Evolutionary conservation across 2,113 vertebrate genomes (phyloP).

Genomic region (Cavia porcellus): DNA sequence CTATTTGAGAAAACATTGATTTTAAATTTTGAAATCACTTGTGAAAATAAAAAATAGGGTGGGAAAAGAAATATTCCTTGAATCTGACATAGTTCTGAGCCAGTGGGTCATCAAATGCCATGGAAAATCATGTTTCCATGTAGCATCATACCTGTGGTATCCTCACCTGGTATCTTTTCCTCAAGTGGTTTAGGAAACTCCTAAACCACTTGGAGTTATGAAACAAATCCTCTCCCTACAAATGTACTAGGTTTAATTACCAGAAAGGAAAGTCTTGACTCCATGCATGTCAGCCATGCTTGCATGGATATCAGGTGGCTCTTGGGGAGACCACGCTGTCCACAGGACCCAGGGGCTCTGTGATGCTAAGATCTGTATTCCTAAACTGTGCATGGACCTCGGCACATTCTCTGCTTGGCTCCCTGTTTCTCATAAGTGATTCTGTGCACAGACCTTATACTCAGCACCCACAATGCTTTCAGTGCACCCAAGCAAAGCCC

Average conservation of each 20-base stretch:
- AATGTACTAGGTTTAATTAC: slow-evolving; percentile 37
- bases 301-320: neutral
- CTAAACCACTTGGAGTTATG: neutral
- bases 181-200: neutral
- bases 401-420: neutral
- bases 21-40: slow-evolving; percentile 51
- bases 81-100: neutral
- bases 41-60: neutral
- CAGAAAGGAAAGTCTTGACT: neutral
- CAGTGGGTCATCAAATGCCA: slow-evolving; percentile 35
- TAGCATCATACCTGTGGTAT: slow-evolving; percentile 22
- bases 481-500: neutral
- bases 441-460: neutral
- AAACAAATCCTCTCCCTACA: neutral
- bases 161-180: slow-evolving; percentile 1
- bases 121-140: neutral
- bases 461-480: neutral
- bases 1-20: slow-evolving; percentile 45
- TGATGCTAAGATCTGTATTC: neutral
- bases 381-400: neutral
- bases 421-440: neutral
- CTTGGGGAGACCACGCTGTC: neutral
- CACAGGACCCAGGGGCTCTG: neutral
- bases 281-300: neutral
- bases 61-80: neutral